A percentile compares a stretch with the other conserved stretches of the same genome.
Conservation (phyloP, 2,888 invertebrate species). For the Bellardia pandia region DNA sequence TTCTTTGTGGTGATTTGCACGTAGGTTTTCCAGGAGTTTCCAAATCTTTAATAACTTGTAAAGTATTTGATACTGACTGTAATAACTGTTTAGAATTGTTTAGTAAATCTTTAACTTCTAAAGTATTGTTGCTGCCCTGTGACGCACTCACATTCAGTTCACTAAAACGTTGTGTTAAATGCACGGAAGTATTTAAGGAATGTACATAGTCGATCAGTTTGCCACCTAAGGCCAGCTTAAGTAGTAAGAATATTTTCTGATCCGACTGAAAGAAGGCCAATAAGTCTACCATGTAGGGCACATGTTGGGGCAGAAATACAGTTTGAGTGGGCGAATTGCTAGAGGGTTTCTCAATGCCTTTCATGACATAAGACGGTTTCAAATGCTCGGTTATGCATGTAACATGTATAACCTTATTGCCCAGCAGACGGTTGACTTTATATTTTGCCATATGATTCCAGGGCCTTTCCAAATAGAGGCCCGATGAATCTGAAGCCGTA, state of each 20-base stretch:
- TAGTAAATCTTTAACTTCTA: constrained; percentile 80
- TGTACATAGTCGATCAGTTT: constrained; percentile 82
- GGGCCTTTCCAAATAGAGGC: constrained; percentile 81
- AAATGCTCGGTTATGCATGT: constrained; percentile 82
- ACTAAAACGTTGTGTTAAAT: background rate
- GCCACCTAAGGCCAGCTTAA: constrained; percentile 83
- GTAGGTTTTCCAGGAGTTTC: constrained; percentile 31
- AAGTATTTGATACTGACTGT: constrained; percentile 82
- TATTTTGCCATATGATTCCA: constrained; percentile 83
- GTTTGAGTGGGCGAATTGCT: constrained; percentile 82
- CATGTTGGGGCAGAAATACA: constrained; percentile 82
- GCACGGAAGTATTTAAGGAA: constrained; percentile 74
- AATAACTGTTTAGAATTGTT: constrained; percentile 82
- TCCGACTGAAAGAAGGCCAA: constrained; percentile 83
- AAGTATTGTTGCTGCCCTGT: constrained; percentile 43
- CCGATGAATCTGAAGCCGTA: constrained; percentile 73
- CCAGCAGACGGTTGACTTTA: constrained; percentile 82
- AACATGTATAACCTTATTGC: constrained; percentile 82
- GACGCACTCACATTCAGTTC: background rate
- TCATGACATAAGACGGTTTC: constrained; percentile 82
- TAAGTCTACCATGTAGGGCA: constrained; percentile 83
- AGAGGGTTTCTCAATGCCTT: constrained; percentile 83
- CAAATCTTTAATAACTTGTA: constrained; percentile 75
- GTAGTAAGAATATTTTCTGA: constrained; percentile 82
- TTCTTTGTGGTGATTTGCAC: constrained; percentile 62